Conservation (phyloP, 1,140 invertebrate genomes). For the Neotoxoptera formosana region DNA sequence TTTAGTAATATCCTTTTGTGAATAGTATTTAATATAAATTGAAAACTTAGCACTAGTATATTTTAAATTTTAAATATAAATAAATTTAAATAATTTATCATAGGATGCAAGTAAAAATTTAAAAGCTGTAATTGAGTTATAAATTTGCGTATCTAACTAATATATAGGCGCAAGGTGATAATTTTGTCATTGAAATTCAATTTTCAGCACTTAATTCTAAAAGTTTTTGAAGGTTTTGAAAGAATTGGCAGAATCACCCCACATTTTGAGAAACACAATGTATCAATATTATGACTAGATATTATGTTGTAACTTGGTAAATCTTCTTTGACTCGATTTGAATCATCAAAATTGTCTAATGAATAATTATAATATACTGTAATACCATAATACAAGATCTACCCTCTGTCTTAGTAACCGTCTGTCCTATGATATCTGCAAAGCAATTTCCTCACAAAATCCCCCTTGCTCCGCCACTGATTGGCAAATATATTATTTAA, state of each 20-base stretch:
- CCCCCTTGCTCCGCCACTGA: background rate
- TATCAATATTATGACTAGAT: background rate
- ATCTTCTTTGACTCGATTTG: background rate
- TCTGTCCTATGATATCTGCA: background rate
- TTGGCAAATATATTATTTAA: conserved; percentile 7
- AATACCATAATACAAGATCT: background rate
- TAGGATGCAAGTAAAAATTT: background rate
- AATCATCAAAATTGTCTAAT: background rate
- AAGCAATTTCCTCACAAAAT: background rate
- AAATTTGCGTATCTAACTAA: no score
- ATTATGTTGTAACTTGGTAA: background rate
- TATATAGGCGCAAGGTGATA: background rate
- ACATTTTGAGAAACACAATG: background rate
- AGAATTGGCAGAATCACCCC: background rate
- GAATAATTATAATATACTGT: background rate
- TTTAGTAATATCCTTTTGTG: background rate
- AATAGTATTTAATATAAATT: background rate
- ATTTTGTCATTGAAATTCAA: background rate
- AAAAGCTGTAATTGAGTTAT: background rate
- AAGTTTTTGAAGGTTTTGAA: no score
- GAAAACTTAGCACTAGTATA: background rate
- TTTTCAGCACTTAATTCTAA: background rate
- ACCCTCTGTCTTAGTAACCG: background rate
- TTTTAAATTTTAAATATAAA: background rate
- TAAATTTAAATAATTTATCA: background rate